Evolutionary conservation across 2,113 vertebrate genomes (phyloP).

Genomic region (Stigmatopora argus): DNA sequence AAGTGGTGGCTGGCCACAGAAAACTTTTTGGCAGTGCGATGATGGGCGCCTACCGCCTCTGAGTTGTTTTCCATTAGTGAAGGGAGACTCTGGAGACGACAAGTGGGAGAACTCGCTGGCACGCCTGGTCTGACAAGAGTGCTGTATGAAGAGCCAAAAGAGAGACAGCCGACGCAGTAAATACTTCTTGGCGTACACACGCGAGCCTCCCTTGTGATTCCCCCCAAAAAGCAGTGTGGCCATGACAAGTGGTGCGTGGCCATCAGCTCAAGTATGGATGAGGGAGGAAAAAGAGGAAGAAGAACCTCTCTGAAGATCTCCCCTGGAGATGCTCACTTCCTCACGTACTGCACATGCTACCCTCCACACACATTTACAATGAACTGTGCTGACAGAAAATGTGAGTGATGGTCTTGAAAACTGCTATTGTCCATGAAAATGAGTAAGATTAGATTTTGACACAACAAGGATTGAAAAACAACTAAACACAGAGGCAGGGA

Average conservation of each 20-base stretch:
- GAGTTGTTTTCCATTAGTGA: slow-evolving; percentile 63
- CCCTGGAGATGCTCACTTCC: neutral
- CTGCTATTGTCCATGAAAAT: too few relatives aligned
- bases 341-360: neutral
- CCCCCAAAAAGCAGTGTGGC: neutral
- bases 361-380: neutral
- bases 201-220: neutral
- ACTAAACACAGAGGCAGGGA: too few relatives aligned
- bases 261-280: slow-evolving; percentile 1
- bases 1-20: slow-evolving; percentile 27
- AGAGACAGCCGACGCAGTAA: slow-evolving; percentile 7
- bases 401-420: neutral
- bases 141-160: slow-evolving; percentile 7
- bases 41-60: slow-evolving; percentile 33
- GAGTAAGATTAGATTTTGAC: too few relatives aligned
- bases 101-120: slow-evolving; percentile 54
- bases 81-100: slow-evolving; percentile 57
- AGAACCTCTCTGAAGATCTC: neutral
- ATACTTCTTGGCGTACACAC: slow-evolving; percentile 1
- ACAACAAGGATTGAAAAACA: too few relatives aligned
- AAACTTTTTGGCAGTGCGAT: slow-evolving; percentile 48
- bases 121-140: slow-evolving; percentile 21
- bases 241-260: slow-evolving; percentile 1
- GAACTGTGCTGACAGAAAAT: neutral
- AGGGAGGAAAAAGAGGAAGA: neutral